phyloP scores from a whole-genome alignment of 2,113 vertebrate species.

The Anolis carolinensis region DNA sequence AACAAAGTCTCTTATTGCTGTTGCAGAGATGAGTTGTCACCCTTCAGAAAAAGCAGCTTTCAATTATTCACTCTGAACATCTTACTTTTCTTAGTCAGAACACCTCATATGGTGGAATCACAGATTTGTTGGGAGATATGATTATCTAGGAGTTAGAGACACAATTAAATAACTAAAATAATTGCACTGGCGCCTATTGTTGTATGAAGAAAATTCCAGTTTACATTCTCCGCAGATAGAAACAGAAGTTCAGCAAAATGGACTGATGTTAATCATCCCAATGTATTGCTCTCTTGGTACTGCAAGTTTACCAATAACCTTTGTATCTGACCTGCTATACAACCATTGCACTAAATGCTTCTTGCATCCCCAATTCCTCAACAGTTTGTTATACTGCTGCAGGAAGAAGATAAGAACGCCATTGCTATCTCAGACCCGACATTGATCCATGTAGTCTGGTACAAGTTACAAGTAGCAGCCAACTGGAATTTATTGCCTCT shows the following conservation, averaged over 20 bases:
- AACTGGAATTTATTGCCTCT: neutral
- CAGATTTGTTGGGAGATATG: neutral
- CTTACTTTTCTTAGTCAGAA: conserved; percentile 7
- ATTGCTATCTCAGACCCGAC: neutral
- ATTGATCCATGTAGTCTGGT: neutral
- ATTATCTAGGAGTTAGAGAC: neutral
- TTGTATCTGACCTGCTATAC: neutral
- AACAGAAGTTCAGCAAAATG: neutral
- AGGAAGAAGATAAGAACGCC: neutral
- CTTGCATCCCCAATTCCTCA: neutral
- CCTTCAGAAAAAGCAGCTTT: conserved; percentile 31
- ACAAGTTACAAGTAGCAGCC: neutral
- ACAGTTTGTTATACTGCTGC: neutral
- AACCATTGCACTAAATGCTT: neutral
- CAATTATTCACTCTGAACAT: conserved; percentile 24
- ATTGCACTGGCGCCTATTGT: neutral
- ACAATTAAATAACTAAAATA: neutral
- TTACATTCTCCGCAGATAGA: neutral
- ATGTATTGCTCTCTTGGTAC: neutral
- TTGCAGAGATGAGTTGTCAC: conserved; percentile 26
- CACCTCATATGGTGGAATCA: conserved; percentile 1
- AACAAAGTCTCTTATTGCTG: conserved; percentile 58
- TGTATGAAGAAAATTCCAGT: neutral
- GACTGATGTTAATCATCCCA: neutral
- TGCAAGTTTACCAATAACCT: neutral